Percentiles rank a stretch among this genome's conserved stretches.
phyloP scores from a whole-genome alignment of 2,888 invertebrate species.

The Itoplectis maculator region DNA sequence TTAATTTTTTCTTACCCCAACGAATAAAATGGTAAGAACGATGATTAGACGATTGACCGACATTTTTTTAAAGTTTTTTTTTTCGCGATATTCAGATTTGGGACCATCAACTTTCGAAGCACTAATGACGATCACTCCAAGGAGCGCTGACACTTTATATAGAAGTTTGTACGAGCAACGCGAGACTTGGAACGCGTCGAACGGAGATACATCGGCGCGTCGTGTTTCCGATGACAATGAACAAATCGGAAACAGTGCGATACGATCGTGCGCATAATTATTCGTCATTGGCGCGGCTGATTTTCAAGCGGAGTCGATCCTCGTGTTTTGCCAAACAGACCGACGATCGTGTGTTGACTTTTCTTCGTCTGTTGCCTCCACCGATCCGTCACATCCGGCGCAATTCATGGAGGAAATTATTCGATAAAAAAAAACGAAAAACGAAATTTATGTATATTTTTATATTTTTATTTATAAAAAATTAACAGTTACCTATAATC shows the following conservation, averaged over 20 bases:
- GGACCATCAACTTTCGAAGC: background rate
- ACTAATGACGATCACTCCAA: slow-evolving; percentile 28
- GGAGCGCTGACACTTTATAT: slow-evolving; percentile 68
- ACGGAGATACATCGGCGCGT: slow-evolving; percentile 39
- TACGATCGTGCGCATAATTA: slow-evolving; percentile 9
- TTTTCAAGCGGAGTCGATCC: background rate
- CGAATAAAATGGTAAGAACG: slow-evolving; percentile 27
- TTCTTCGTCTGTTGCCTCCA: background rate
- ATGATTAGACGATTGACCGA: background rate
- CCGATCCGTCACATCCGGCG: slow-evolving; percentile 26
- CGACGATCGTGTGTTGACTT: slow-evolving; percentile 20
- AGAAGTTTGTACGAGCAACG: slow-evolving; percentile 30
- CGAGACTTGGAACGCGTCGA: slow-evolving; percentile 12
- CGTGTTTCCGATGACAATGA: slow-evolving; percentile 67
- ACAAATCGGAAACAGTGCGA: slow-evolving; percentile 20
- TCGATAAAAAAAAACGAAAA: background rate
- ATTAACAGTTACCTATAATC: background rate
- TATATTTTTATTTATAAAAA: background rate
- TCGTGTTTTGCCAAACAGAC: background rate
- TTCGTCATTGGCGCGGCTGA: background rate
- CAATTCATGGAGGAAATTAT: background rate
- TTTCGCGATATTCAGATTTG: background rate
- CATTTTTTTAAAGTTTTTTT: slow-evolving; percentile 21
- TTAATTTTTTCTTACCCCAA: background rate
- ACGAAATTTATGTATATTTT: background rate